Base-by-base conservation (phyloP, 2,888 invertebrate species). In the Drosophila austrosaltans region DNA sequence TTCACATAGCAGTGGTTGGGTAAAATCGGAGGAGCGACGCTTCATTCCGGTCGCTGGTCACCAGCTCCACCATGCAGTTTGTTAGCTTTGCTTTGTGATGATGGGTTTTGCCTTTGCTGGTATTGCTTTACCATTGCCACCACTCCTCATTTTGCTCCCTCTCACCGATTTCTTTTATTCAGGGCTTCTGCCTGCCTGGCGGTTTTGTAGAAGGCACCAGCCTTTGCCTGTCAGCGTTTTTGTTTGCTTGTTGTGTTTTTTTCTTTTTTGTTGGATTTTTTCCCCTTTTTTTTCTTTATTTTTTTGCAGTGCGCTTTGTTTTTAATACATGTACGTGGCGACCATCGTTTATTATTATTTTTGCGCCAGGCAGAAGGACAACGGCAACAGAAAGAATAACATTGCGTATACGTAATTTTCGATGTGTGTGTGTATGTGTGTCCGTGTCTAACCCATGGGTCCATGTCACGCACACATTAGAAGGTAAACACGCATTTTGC, bases 241-340 rank as follows among this genome's bases (percentile, higher is more conserved):
- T 48, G 48, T 48, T 48, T 48, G 48, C 48, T 25, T 25, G 48
- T 12, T 48, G 12, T 48, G 22, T 25, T 48, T 48, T 48, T 48
- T 22, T 48, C 10, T 48, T 10, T 8, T 22, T 22, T 10, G 48
- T 22, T 40, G n/a, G 40, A 4, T 40, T 40, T 25, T 48, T 44
- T 20, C 81, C 28, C 28, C 10, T 3, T 8, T 20, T 44, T 44
- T 10, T 22, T 48, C 48, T 48, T 22, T 22, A 25, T 48, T 66
- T 22, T 48, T 48, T 48, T 66, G 61, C 28, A 66, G 69, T 83
- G 73, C 77, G 82, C 82, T 87, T 84, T 84, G 83, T 84, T 84
- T 87, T 84, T 82, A 84, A 84, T 87, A 87, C 83, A 64, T 87
- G 82, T 84, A 84, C 83, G 83, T 84, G 83, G 87, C 72, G 85